Conservation (phyloP, 2,113 vertebrate genomes). For the Myxocyprinus asiaticus region DNA sequence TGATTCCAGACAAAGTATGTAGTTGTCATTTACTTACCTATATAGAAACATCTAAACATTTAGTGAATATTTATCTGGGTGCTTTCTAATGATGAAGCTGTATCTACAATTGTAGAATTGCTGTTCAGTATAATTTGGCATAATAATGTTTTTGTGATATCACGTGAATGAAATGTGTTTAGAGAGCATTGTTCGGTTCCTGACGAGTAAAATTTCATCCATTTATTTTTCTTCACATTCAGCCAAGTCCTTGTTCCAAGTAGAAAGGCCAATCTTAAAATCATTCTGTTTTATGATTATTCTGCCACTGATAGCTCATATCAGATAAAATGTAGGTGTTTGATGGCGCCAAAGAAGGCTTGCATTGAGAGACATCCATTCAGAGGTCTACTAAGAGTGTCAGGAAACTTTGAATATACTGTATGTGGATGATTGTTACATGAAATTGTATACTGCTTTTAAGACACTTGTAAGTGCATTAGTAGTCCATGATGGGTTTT, state of each 20-base stretch:
- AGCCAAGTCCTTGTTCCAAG: conserved; percentile 42
- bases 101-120: no score
- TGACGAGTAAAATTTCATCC: conserved; percentile 35
- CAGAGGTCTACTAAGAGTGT: conserved; percentile 41
- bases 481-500: conserved; percentile 10
- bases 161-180: no score
- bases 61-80: no score
- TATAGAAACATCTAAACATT: no score
- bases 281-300: conserved; percentile 42
- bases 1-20: no score
- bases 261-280: conserved; percentile 43
- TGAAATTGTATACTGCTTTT: conserved; percentile 27
- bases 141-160: no score
- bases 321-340: conserved; percentile 45
- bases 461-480: conserved; percentile 21
- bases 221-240: conserved; percentile 34
- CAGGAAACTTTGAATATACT: conserved; percentile 32
- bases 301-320: conserved; percentile 42
- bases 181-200: neutral
- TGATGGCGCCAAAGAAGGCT: conserved; percentile 33
- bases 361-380: conserved; percentile 9
- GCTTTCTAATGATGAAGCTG: no score
- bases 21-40: no score
- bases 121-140: no score
- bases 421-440: conserved; percentile 32